Evolutionary conservation across 37 sponge, comb jelly and placozoan genomes (phyloP).

Genomic region (Aplysina aerophoba): DNA sequence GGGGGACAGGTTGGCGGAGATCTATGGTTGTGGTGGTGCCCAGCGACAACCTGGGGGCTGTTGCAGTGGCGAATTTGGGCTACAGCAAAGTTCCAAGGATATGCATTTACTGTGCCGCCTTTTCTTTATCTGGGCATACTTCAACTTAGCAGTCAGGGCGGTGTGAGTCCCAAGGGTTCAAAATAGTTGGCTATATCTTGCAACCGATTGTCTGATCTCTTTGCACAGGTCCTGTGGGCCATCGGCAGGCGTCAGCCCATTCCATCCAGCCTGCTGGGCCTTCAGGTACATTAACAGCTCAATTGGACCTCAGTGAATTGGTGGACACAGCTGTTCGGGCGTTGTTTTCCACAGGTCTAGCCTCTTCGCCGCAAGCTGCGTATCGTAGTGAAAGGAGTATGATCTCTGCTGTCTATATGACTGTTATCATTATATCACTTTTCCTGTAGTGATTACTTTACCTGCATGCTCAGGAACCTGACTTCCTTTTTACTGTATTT

Average conservation of each 20-base stretch:
- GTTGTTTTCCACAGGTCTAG: neutral
- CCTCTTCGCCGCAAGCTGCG: too few species aligned
- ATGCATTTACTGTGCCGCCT: slow-evolving; percentile 53
- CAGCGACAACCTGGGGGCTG: slow-evolving; percentile 46
- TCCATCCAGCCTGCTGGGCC: neutral
- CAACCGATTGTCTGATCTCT: neutral
- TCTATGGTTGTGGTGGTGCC: neutral
- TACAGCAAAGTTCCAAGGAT: slow-evolving; percentile 2
- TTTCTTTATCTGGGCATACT: slow-evolving; percentile 30
- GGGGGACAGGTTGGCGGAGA: slow-evolving; percentile 24
- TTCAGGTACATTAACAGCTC: neutral
- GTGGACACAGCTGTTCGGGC: slow-evolving; percentile 36
- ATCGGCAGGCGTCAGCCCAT: neutral
- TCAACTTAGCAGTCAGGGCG: slow-evolving; percentile 1
- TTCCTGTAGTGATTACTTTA: too few species aligned
- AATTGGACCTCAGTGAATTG: slow-evolving; percentile 42
- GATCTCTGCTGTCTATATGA: too few species aligned
- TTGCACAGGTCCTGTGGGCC: neutral
- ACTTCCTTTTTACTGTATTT: too few species aligned
- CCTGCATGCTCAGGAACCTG: too few species aligned
- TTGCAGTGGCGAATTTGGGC: slow-evolving; percentile 12
- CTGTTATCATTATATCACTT: too few species aligned
- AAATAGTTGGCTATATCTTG: neutral
- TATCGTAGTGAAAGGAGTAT: too few species aligned
- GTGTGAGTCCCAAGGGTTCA: slow-evolving; percentile 27